A percentile compares a stretch with the other conserved stretches of the same genome.
Evolutionary conservation across 2,113 vertebrate genomes (phyloP).

Genomic region (Oryzias melastigma): DNA sequence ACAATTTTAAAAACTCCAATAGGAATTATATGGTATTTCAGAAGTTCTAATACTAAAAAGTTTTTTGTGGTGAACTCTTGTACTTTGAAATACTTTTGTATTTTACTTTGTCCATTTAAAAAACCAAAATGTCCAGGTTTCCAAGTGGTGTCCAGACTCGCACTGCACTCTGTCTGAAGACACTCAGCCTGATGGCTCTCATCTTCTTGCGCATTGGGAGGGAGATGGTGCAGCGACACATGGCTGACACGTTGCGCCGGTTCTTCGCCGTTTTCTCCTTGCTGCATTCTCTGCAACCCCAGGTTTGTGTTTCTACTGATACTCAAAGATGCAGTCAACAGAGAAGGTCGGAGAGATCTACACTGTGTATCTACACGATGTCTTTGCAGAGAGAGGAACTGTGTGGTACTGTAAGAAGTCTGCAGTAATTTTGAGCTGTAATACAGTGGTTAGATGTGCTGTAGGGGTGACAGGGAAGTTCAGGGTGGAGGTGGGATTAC

Average conservation of each 20-base stretch:
- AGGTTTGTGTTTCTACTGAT: conserved; percentile 72
- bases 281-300: conserved; percentile 81
- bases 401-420: too few species aligned
- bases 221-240: conserved; percentile 97
- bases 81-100: neutral
- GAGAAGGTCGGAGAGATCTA: too few species aligned
- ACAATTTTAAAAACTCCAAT: too few species aligned
- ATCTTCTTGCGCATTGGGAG: conserved; percentile 94
- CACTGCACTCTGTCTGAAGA: conserved; percentile 90
- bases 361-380: too few species aligned
- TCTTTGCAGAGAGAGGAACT: too few species aligned
- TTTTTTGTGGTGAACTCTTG: neutral
- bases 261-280: conserved; percentile 91
- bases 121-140: conserved; percentile 78
- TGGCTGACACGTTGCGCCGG: conserved; percentile 84
- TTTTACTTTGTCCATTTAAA: conserved; percentile 4
- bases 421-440: too few species aligned
- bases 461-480: too few species aligned
- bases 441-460: too few species aligned
- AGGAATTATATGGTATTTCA: too few species aligned
- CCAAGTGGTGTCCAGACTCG: conserved; percentile 93
- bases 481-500: too few species aligned
- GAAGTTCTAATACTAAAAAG: too few species aligned
- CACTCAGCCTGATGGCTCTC: conserved; percentile 90
- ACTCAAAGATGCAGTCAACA: neutral